phyloP scores from a whole-genome alignment of 1,140 invertebrate species.

The Hylyphantes graminicola region DNA sequence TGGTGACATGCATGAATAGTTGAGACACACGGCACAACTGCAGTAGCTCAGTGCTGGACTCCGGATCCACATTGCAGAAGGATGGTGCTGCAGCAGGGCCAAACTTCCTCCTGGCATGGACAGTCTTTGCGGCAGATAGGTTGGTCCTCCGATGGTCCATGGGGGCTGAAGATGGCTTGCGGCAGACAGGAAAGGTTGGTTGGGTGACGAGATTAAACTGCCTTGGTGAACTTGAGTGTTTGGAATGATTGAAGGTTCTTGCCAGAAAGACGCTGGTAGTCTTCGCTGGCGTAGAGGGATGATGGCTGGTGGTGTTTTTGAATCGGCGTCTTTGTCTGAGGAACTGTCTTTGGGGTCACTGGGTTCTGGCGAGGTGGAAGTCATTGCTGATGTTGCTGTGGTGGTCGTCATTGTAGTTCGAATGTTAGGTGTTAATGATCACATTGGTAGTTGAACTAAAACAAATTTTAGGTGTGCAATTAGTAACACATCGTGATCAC shows the following conservation, averaged over 20 bases:
- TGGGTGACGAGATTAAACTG: background rate
- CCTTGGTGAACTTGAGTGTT: background rate
- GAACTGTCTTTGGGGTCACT: background rate
- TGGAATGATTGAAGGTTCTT: constrained; percentile 36
- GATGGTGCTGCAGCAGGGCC: background rate
- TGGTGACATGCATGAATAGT: constrained; percentile 27
- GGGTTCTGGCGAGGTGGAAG: background rate
- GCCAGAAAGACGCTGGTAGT: constrained; percentile 46
- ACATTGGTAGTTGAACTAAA: no score
- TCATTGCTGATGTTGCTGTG: background rate
- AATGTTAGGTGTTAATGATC: no score
- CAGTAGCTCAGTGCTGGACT: constrained; percentile 7
- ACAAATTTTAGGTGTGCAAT: no score
- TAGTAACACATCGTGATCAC: no score
- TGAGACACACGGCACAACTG: constrained; percentile 27
- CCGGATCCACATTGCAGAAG: constrained; percentile 18
- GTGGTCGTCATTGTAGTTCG: background rate
- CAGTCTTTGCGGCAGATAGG: constrained; percentile 3
- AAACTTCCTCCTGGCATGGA: background rate
- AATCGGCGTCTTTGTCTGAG: background rate
- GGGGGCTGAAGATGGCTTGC: background rate
- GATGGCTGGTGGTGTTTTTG: background rate
- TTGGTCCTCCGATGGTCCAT: background rate
- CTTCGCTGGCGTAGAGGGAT: constrained; percentile 33
- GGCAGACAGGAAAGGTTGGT: background rate